A percentile compares a stretch with the other conserved stretches of the same genome.
Conservation (phyloP, 2,113 vertebrate genomes). For the Oplegnathus fasciatus region DNA sequence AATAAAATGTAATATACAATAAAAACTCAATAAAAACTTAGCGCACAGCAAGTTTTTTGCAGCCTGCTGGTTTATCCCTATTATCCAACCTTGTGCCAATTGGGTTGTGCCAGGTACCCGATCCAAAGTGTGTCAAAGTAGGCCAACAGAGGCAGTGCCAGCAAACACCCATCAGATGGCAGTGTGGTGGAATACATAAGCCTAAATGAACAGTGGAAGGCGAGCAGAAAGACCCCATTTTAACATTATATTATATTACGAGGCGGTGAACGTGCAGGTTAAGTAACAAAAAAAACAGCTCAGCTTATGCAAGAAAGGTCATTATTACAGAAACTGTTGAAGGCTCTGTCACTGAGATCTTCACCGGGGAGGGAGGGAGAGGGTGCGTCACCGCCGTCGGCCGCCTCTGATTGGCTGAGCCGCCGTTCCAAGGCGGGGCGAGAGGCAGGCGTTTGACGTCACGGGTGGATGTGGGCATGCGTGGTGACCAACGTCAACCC, state of each 20-base stretch:
- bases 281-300: background rate
- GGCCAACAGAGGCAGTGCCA: background rate
- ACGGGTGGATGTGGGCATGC: slow-evolving; percentile 58
- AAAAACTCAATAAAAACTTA: background rate
- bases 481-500: slow-evolving; percentile 50
- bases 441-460: slow-evolving; percentile 18
- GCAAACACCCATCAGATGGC: slow-evolving; percentile 50
- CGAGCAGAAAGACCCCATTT: background rate
- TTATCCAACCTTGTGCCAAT: slow-evolving; percentile 15
- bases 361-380: background rate
- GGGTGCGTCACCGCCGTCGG: background rate
- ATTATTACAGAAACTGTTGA: slow-evolving; percentile 25
- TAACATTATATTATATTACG: background rate
- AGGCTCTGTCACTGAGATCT: background rate
- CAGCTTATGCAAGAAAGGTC: slow-evolving; percentile 41
- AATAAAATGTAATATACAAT: too few relatives aligned
- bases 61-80: background rate
- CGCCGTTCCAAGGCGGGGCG: background rate
- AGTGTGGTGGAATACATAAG: slow-evolving; percentile 17
- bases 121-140: background rate
- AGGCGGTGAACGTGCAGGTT: background rate
- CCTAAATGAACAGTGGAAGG: background rate
- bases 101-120: background rate
- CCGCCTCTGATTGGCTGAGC: slow-evolving; percentile 55
- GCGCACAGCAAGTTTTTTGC: background rate